Evolutionary conservation across 2,797 vertebrate genomes (phyloP).

Genomic region (Tauraco hartlaubi): DNA sequence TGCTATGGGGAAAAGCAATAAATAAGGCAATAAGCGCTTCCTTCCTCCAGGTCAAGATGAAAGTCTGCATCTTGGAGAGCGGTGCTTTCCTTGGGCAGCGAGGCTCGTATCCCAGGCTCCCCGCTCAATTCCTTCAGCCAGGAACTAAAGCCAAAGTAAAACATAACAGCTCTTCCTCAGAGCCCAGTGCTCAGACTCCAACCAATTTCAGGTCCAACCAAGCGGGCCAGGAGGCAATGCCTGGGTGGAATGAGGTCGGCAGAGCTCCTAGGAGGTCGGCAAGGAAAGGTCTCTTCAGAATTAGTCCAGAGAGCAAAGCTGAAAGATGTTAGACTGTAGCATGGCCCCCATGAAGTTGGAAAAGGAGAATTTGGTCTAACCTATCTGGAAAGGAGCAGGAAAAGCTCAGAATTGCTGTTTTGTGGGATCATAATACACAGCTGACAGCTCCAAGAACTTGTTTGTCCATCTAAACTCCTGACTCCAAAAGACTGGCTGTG

Average conservation of each 20-base stretch:
- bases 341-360: not conserved
- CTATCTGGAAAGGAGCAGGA: not conserved
- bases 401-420: not conserved
- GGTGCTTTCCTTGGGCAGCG: constrained; percentile 22
- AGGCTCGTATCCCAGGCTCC: constrained; percentile 20
- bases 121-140: not conserved
- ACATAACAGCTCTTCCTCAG: not conserved
- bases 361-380: not conserved
- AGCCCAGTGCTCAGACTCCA: not conserved
- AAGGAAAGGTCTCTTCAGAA: not conserved
- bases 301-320: not conserved
- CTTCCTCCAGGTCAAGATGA: constrained; percentile 27
- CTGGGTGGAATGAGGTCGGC: not conserved
- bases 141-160: constrained; percentile 3
- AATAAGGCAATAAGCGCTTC: constrained; percentile 52
- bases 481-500: not conserved
- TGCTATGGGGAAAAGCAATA: constrained; percentile 69
- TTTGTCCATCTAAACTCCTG: not conserved
- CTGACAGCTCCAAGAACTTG: not conserved
- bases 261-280: not conserved
- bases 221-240: not conserved
- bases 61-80: constrained; percentile 14
- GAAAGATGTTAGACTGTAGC: not conserved
- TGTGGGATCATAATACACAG: not conserved
- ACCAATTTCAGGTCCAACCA: not conserved